These are phyloP conservation scores for Eidolon dupreanum DNA, from an alignment of 2,797 vertebrate species.

Conservation along the genomic window DNA sequence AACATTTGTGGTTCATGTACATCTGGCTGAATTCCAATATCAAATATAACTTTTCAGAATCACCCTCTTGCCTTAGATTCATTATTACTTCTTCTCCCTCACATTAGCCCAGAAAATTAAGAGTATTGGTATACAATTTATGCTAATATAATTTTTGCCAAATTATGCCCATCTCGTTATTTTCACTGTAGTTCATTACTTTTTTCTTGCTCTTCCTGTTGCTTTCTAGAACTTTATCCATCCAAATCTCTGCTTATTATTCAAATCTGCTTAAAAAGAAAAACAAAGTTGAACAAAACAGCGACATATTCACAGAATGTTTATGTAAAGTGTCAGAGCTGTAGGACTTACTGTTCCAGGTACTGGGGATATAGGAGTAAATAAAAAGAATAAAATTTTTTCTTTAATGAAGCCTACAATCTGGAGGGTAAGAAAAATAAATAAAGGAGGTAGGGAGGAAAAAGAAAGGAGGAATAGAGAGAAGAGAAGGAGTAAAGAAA, in stretches of 20 bases:
- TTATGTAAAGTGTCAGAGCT: neutral
- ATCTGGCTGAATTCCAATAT: constrained; percentile 44
- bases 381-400: constrained; percentile 19
- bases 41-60: constrained; percentile 50
- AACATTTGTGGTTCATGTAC: neutral
- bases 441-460: neutral
- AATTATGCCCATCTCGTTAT: neutral
- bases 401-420: neutral
- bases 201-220: neutral
- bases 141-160: constrained; percentile 12
- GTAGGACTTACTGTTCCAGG: neutral
- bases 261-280: constrained; percentile 36
- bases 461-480: neutral
- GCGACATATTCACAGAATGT: neutral
- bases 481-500: neutral
- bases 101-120: neutral
- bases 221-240: constrained; percentile 35
- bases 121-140: neutral
- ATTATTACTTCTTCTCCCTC: neutral
- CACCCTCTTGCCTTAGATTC: neutral
- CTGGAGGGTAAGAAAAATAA: neutral
- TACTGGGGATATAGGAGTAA: neutral
- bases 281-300: constrained; percentile 1
- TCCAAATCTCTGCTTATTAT: neutral
- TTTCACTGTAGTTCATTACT: neutral